Base-by-base conservation (phyloP, 2,888 invertebrate species). In the Drosophila longiperda region DNA sequence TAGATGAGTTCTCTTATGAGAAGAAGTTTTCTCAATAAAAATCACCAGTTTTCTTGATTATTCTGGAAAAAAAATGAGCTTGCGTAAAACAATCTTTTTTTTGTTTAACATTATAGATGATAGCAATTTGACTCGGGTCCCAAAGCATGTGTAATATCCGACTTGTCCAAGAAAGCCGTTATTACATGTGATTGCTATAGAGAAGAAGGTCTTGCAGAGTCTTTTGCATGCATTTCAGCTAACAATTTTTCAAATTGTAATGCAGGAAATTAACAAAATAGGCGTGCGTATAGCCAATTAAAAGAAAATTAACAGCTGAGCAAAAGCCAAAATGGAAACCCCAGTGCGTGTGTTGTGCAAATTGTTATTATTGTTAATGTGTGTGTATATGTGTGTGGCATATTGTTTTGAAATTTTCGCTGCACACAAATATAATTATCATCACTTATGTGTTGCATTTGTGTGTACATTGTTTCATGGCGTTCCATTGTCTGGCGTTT, bases 401-500 rank as follows among this genome's bases (percentile, higher is more conserved):
- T 83, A 81, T 75, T 81, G 83, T 73, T 73, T 69, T 82, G 80
- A 72, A 64, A 68, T 77, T 66, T 75, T 66, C 63, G 61, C 68
- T 66, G 70, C 87, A 78, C 75, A 75, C 82, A 81, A 87, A 68
- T 75, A 68, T 73, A 80, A 86, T 78, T 80, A 80, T 77, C 67
- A 66, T 73, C 65, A 66, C 67, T 59, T 59, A 60, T 66, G 75
- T 63, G 55, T 55, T 74, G 62, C 63, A 67, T 33, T 60, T 73
- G 45, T 50, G 38, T 61, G 38, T 49, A 45, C 58, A 71, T 68
- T 79, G 73, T 81, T 87, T 84, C 78, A 75, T 70, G 68, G 66
- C 50, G 55, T 64, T 65, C 87, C 69, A 83, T 83, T 83, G 83
- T 83, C 84, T 87, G 60, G 63, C 70, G 82, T 83, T 87, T 83